Percentiles rank a stretch among this genome's conserved stretches.
Conservation (phyloP, 2,888 invertebrate genomes). For the Phortica magna region DNA sequence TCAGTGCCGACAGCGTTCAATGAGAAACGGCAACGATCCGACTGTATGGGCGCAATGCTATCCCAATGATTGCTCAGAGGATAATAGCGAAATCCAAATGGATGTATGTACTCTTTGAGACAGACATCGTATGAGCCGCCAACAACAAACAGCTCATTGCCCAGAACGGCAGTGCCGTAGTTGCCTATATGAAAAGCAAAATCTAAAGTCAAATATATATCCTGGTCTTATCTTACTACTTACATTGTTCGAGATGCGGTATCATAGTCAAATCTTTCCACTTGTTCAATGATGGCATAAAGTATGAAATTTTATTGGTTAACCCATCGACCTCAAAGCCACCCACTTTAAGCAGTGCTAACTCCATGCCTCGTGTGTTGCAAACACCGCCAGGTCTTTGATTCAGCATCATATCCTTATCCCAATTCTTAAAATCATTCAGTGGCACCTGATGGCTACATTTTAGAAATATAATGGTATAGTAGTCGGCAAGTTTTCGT, state of each 20-base stretch:
- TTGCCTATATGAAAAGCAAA: slow-evolving; percentile 75
- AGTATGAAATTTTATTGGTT: slow-evolving; percentile 84
- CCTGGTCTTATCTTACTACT: background rate
- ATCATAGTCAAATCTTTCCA: slow-evolving; percentile 84
- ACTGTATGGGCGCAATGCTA: slow-evolving; percentile 83
- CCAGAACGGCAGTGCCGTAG: slow-evolving; percentile 84
- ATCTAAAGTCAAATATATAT: background rate
- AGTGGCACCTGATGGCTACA: background rate
- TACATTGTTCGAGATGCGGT: slow-evolving; percentile 85
- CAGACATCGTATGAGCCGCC: slow-evolving; percentile 86
- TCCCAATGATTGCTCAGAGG: slow-evolving; percentile 83
- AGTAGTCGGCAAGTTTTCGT: background rate
- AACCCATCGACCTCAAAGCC: slow-evolving; percentile 84
- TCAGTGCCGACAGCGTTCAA: slow-evolving; percentile 80
- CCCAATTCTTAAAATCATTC: background rate
- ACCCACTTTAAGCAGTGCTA: slow-evolving; percentile 84
- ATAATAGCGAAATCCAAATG: slow-evolving; percentile 84
- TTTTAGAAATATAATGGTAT: background rate
- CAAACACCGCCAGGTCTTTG: slow-evolving; percentile 46
- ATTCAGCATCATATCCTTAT: background rate
- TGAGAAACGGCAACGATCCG: slow-evolving; percentile 84
- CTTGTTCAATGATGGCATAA: slow-evolving; percentile 80
- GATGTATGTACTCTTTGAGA: slow-evolving; percentile 84
- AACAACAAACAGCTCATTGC: slow-evolving; percentile 84
- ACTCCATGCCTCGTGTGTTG: slow-evolving; percentile 84